phyloP scores from a whole-genome alignment of 1,140 invertebrate genomes.

The Orussus abietinus region DNA sequence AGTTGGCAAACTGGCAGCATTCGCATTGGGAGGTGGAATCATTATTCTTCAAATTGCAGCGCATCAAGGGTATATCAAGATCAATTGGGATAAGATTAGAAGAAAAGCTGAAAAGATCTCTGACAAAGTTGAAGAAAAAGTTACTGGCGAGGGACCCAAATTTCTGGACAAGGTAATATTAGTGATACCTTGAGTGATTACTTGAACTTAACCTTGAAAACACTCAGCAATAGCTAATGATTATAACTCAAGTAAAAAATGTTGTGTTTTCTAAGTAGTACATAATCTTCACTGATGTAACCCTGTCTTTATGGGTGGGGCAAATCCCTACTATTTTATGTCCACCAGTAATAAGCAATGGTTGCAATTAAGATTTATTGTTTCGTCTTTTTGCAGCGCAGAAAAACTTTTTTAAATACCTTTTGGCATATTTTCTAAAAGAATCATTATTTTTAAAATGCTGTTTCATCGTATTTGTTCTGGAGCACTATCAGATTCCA shows the following conservation, averaged over 20 bases:
- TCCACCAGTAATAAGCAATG: too few species aligned
- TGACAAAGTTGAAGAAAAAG: constrained; percentile 74
- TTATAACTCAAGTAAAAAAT: too few species aligned
- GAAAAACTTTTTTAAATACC: too few species aligned
- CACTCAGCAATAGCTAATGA: constrained; percentile 6
- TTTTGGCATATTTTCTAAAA: constrained; percentile 10
- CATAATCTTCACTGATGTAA: too few species aligned
- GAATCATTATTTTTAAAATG: neutral
- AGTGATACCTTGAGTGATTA: constrained; percentile 7
- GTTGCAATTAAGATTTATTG: too few species aligned
- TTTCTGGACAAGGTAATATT: constrained; percentile 74
- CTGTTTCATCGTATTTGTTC: neutral
- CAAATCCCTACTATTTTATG: too few species aligned
- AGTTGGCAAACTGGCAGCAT: constrained; percentile 85
- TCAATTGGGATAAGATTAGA: constrained; percentile 85
- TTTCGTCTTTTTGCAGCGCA: too few species aligned
- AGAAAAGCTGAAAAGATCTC: constrained; percentile 76
- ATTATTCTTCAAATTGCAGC: constrained; percentile 86
- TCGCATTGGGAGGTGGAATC: constrained; percentile 82
- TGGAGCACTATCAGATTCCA: constrained; percentile 1
- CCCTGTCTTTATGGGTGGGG: too few species aligned
- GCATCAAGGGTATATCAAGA: constrained; percentile 87
- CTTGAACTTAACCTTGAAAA: constrained; percentile 12
- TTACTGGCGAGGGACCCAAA: constrained; percentile 66
- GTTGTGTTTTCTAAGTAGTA: too few species aligned